Base-by-base conservation (phyloP, 2,113 vertebrate species). In the Hydrochoerus hydrochaeris region DNA sequence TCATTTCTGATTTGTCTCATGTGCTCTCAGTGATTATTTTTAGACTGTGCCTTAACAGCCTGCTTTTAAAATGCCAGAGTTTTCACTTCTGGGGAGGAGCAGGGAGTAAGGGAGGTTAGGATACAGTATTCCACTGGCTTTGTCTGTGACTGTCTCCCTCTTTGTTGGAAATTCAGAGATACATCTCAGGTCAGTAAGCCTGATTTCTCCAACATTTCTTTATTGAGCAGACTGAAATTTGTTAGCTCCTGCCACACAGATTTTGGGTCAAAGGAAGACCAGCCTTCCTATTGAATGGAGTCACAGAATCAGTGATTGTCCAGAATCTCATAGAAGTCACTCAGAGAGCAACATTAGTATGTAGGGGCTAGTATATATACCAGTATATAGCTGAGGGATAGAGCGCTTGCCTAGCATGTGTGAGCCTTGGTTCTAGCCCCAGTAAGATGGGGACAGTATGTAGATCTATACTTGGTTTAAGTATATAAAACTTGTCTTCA, bases 1-100 rank as follows among this genome's bases (percentile, higher is more conserved):
- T 88, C 63, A 16, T 16, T 96, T 95, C 87, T 93, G 19, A 95
- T 75, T 90, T 85, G 63, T 97, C 77, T 84, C 67, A n/a, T 49
- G 57, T 95, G 49, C 20, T 57, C 46, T 96, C 28, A 19, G 32
- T 93, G 60, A 86, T 86, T 96, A 95, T 96, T 97, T 97, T 97
- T 97, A 96, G 93, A 80, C 67, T 81, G 5, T 94, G 75, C 88
- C 28, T 91, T 96, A 90, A 86, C 78, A 95, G 86, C 73, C 35
- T 94, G 80, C 93, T 95, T 86, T 84, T 22, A 93, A 97, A 93
- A 95, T 90, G 83, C 80, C 89, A 93, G 30, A 73, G 17, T 83
- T 96, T 96, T 92, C 60, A 63, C 65, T 83, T 92, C 41, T 80
- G 58, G 57, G 49, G 49, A 88, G 82, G 62, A 92, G 65, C 30